phyloP scores from a whole-genome alignment of 2,113 vertebrate species.

The Ginglymostoma cirratum region DNA sequence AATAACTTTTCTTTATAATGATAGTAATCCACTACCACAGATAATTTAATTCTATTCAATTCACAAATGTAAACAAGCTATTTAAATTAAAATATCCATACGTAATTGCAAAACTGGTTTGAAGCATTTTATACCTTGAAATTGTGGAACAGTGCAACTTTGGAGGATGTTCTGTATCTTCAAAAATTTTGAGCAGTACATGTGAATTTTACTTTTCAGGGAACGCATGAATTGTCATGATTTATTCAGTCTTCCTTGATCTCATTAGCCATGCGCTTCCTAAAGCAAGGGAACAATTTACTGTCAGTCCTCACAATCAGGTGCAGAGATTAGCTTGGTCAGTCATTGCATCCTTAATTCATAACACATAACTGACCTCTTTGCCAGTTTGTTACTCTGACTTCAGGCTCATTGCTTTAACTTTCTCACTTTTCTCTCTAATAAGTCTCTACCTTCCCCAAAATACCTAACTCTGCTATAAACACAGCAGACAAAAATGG shows the following conservation, averaged over 20 bases:
- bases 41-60: not conserved
- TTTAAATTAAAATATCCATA: not conserved
- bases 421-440: not conserved
- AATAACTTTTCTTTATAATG: not conserved
- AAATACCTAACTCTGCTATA: not conserved
- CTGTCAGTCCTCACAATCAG: not conserved
- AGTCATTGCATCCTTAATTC: not conserved
- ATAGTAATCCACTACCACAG: not conserved
- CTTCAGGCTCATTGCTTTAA: not conserved
- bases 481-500: not conserved
- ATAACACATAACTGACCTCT: not conserved
- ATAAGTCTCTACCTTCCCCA: not conserved
- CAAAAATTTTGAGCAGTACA: not conserved
- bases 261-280: not conserved
- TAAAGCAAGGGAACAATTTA: not conserved
- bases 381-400: not conserved
- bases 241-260: not conserved
- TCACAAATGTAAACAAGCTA: not conserved
- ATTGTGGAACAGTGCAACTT: too few species aligned
- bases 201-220: not conserved
- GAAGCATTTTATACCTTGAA: not conserved
- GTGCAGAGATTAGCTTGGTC: not conserved
- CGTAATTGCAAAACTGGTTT: not conserved
- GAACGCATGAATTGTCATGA: not conserved
- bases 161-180: not conserved